Conservation (phyloP, 2,113 vertebrate genomes). For the Mobula birostris region DNA sequence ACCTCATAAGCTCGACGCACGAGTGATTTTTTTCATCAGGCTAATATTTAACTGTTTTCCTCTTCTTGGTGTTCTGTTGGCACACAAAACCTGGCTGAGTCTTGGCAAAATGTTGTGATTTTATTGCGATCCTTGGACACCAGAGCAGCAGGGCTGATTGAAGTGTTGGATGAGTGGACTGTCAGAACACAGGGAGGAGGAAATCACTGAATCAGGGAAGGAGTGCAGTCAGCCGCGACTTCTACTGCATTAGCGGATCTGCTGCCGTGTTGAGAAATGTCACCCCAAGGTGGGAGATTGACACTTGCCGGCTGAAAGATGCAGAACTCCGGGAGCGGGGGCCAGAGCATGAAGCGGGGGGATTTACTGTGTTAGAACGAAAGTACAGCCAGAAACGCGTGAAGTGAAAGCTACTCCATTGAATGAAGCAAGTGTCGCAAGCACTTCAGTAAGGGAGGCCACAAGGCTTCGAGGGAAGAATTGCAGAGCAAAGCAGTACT, state of each 20-base stretch:
- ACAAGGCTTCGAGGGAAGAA: not conserved
- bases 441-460: not conserved
- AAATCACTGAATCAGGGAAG: not conserved
- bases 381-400: not conserved
- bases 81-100: not conserved
- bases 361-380: not conserved
- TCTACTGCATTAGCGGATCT: not conserved
- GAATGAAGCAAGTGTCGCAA: not conserved
- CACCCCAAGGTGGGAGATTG: not conserved
- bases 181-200: not conserved
- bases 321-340: not conserved
- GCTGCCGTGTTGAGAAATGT: not conserved
- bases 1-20: not conserved
- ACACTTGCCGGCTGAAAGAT: not conserved
- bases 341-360: not conserved
- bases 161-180: not conserved
- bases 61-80: not conserved
- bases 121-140: not conserved
- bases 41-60: not conserved
- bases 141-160: not conserved
- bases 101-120: not conserved
- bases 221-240: not conserved
- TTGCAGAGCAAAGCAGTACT: not conserved
- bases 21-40: not conserved
- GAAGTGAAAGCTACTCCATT: not conserved